Conservation (phyloP, 23 tunicate genomes). For the Pegea sp. region DNA sequence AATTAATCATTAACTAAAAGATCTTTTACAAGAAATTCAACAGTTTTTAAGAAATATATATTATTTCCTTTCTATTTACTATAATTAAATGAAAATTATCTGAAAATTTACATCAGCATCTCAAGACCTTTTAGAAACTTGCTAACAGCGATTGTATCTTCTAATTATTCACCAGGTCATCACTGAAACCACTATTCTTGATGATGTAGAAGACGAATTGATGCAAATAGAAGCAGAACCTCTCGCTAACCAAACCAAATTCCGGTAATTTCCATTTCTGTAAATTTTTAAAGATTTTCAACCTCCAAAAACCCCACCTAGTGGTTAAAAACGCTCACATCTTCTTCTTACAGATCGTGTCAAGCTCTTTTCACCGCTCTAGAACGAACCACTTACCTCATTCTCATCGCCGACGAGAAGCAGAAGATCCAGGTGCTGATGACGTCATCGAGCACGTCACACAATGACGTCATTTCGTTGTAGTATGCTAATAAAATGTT, state of each 20-base stretch:
- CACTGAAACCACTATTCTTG: constrained; percentile 13
- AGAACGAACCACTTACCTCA: constrained; percentile 10
- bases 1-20: constrained; percentile 3
- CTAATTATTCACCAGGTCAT: no score
- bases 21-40: constrained; percentile 7
- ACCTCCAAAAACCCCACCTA: no score
- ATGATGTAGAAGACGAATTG: constrained; percentile 46
- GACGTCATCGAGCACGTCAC: no score
- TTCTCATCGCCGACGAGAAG: constrained; percentile 7
- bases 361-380: constrained; percentile 34
- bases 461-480: no score
- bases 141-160: no score
- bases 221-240: constrained; percentile 28
- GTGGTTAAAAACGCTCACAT: no score
- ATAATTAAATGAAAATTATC: not conserved
- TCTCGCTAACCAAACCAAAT: constrained; percentile 8
- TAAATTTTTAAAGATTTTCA: not conserved
- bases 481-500: constrained; percentile 23
- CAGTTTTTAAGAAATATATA: no score
- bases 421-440: constrained; percentile 19
- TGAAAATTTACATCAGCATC: no score
- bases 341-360: constrained; percentile 9
- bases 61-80: not conserved
- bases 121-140: no score
- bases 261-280: constrained; percentile 8